phyloP scores from a whole-genome alignment of 2,888 invertebrate species.

The Rhagophthalmus giganteus region DNA sequence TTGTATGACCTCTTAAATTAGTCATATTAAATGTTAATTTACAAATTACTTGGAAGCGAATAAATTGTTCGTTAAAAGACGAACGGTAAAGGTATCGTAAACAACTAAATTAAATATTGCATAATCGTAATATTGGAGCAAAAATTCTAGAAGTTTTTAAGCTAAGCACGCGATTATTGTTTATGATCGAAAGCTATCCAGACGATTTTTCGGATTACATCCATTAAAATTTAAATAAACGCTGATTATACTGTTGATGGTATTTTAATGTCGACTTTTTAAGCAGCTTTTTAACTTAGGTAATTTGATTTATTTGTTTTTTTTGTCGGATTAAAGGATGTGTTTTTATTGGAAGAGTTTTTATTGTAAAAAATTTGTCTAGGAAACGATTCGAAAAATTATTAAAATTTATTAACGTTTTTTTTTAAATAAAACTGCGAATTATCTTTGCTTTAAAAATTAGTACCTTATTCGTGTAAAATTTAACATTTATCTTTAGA shows the following conservation, averaged over 20 bases:
- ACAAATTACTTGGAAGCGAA: too few species aligned
- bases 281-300: not conserved
- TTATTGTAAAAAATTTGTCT: not conserved
- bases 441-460: too few species aligned
- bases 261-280: constrained; percentile 7
- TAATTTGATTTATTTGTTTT: constrained; percentile 5
- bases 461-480: too few species aligned
- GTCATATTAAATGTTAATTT: not conserved
- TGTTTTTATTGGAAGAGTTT: too few species aligned
- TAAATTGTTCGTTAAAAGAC: too few species aligned
- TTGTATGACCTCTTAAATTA: constrained; percentile 2
- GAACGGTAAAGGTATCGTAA: too few species aligned
- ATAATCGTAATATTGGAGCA: constrained; percentile 3
- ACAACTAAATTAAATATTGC: constrained; percentile 7
- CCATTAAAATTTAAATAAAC: constrained; percentile 13
- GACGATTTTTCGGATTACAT: not conserved
- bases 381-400: too few species aligned
- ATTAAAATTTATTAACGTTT: too few species aligned
- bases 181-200: not conserved
- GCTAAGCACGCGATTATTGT: not conserved
- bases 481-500: too few species aligned
- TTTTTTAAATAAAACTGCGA: too few species aligned
- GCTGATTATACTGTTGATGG: constrained; percentile 9
- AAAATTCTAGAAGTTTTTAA: too few species aligned
- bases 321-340: not conserved